A percentile compares a stretch with the other conserved stretches of the same genome.
Evolutionary conservation across 2,888 invertebrate genomes (phyloP).

Genomic region (Drosophila fungiperda): DNA sequence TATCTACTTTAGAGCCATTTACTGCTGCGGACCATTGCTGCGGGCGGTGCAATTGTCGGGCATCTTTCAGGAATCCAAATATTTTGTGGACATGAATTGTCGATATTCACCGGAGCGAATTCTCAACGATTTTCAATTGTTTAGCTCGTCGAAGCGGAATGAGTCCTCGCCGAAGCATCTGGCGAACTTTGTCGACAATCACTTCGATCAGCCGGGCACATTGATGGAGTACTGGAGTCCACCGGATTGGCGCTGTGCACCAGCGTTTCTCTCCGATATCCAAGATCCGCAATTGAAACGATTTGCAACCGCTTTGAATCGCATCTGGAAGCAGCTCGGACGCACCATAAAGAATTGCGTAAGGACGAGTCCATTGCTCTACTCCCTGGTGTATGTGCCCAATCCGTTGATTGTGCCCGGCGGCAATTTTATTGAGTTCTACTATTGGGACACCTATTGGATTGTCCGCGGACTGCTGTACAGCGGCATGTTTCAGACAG

Average conservation of each 20-base stretch:
- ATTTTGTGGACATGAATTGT: slow-evolving; percentile 95
- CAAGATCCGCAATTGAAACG: slow-evolving; percentile 88
- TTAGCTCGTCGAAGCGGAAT: slow-evolving; percentile 55
- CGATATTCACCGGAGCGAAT: slow-evolving; percentile 88
- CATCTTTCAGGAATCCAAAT: slow-evolving; percentile 93
- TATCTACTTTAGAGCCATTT: slow-evolving; percentile 88
- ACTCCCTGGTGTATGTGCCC: slow-evolving; percentile 94
- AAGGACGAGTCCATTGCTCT: slow-evolving; percentile 88
- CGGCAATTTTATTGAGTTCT: slow-evolving; percentile 94
- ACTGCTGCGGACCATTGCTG: slow-evolving; percentile 92
- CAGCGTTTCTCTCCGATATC: slow-evolving; percentile 87
- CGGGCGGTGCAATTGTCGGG: slow-evolving; percentile 93
- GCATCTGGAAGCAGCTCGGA: slow-evolving; percentile 90
- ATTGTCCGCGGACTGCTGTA: slow-evolving; percentile 93
- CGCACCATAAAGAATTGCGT: slow-evolving; percentile 91
- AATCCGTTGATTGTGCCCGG: slow-evolving; percentile 95
- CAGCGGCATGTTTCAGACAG: slow-evolving; percentile 93
- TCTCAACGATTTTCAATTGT: slow-evolving; percentile 87
- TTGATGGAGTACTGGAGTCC: slow-evolving; percentile 52
- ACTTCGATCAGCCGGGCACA: slow-evolving; percentile 48
- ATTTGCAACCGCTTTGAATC: slow-evolving; percentile 91
- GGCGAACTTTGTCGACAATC: slow-evolving; percentile 58
- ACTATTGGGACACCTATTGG: slow-evolving; percentile 99
- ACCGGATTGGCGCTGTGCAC: slow-evolving; percentile 56
- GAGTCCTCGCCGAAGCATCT: slow-evolving; percentile 52